Conservation (phyloP, 2,888 invertebrate species). For the Loripinus fragilis region DNA sequence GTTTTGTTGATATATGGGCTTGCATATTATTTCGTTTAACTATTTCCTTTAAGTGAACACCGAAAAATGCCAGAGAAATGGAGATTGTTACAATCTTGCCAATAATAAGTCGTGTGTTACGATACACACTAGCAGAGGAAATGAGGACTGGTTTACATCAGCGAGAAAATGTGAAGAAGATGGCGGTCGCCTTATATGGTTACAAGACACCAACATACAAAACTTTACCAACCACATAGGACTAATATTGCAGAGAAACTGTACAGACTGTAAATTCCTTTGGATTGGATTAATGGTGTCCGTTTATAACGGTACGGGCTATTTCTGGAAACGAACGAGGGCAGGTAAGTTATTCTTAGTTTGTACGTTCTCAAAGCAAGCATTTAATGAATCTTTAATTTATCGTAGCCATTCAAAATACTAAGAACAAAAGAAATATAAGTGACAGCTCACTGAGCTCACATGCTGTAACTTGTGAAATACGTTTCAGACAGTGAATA, state of each 20-base stretch:
- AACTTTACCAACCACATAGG: neutral
- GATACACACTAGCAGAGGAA: neutral
- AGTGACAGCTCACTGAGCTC: too few relatives aligned
- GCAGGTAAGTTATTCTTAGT: neutral
- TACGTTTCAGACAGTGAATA: too few relatives aligned
- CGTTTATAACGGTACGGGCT: neutral
- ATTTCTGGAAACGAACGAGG: slow-evolving; percentile 4
- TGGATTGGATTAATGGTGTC: neutral
- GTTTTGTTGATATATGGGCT: too few relatives aligned
- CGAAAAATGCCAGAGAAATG: neutral
- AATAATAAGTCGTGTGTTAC: neutral
- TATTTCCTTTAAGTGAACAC: neutral
- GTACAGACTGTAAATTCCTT: neutral
- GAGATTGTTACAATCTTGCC: neutral
- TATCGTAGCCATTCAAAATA: too few relatives aligned
- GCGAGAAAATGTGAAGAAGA: neutral
- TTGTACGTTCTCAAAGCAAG: too few relatives aligned
- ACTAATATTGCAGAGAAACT: neutral
- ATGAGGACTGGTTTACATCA: neutral
- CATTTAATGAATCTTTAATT: too few relatives aligned
- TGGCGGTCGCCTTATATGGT: neutral
- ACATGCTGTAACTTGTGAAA: too few relatives aligned
- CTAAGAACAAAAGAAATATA: too few relatives aligned
- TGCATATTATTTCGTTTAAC: neutral
- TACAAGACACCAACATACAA: neutral